Conservation (phyloP, 2,888 invertebrate genomes). For the Cacoxenus indagator region DNA sequence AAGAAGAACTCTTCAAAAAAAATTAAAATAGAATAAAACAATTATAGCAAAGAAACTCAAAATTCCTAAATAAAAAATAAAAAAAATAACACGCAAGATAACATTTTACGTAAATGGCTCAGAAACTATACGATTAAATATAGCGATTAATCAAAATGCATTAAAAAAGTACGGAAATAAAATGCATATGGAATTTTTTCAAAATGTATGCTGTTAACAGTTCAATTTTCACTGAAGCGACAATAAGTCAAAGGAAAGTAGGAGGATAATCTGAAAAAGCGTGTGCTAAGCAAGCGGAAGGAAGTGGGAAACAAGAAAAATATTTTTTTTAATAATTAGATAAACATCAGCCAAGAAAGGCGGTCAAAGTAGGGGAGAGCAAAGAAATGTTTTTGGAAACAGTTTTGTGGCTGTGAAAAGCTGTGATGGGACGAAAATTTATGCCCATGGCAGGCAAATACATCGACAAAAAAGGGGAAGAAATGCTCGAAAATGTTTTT, state of each 20-base stretch:
- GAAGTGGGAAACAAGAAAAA: slow-evolving; percentile 35
- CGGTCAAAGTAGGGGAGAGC: neutral
- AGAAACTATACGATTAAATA: no score
- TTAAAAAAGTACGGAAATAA: neutral
- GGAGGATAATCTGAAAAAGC: slow-evolving; percentile 8
- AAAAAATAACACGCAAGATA: neutral
- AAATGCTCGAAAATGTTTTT: neutral
- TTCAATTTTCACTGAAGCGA: slow-evolving; percentile 36
- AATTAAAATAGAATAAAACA: slow-evolving; percentile 6
- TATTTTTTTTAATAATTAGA: slow-evolving; percentile 61
- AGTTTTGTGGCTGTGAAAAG: no score
- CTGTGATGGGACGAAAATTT: no score
- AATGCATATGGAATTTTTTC: slow-evolving; percentile 27
- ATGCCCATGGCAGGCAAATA: slow-evolving; percentile 24
- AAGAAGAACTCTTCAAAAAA: no score
- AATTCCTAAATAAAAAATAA: neutral
- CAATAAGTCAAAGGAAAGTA: slow-evolving; percentile 6
- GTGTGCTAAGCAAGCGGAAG: no score
- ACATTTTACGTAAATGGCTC: no score
- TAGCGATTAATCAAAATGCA: neutral
- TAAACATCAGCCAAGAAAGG: slow-evolving; percentile 52
- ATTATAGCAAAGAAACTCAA: neutral
- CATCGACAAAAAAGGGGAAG: slow-evolving; percentile 34
- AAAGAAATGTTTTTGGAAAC: slow-evolving; percentile 24
- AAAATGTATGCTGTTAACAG: slow-evolving; percentile 42